Conservation (phyloP, 2,113 vertebrate species). For the Vulpes ferrilata region DNA sequence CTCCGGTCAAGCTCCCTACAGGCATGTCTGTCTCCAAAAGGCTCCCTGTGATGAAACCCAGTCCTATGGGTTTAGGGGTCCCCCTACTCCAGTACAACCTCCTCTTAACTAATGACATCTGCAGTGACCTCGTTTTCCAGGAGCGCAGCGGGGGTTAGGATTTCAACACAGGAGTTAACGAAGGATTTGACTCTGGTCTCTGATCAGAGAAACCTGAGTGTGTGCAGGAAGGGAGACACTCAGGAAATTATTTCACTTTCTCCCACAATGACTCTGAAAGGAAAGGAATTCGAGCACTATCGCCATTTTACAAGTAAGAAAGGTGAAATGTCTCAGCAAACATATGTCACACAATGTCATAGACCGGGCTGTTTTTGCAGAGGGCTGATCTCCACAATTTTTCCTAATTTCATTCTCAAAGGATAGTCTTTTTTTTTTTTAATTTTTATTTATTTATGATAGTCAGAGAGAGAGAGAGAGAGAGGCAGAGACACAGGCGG, state of each 20-base stretch:
- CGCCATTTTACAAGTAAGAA: background rate
- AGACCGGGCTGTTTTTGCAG: background rate
- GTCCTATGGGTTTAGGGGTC: background rate
- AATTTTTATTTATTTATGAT: too few species aligned
- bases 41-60: background rate
- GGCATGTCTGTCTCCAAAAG: background rate
- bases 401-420: background rate
- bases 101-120: background rate
- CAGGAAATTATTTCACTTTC: constrained; percentile 33
- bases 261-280: background rate
- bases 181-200: constrained; percentile 52
- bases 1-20: background rate
- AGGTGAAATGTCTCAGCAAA: background rate
- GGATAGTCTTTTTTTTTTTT: background rate
- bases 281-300: background rate
- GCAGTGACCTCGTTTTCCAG: background rate
- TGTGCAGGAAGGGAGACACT: background rate
- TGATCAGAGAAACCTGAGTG: constrained; percentile 39
- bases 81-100: background rate
- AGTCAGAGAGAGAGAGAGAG: too few species aligned
- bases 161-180: background rate
- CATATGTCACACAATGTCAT: background rate
- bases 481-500: too few species aligned
- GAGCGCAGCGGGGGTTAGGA: background rate
- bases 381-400: background rate